Conservation (phyloP, 2,888 invertebrate species). For the Rhagonycha lutea region DNA sequence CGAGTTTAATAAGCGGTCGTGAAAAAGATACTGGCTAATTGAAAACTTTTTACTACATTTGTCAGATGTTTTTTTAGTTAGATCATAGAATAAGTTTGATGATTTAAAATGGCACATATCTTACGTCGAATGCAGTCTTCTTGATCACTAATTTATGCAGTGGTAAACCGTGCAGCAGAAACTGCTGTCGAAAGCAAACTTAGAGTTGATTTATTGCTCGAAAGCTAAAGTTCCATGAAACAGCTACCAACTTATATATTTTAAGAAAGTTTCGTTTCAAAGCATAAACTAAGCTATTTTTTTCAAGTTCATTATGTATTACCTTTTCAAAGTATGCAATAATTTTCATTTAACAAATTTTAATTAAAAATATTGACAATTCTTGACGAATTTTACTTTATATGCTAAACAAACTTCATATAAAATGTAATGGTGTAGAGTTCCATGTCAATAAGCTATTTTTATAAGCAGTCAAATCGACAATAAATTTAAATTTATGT, state of each 20-base stretch:
- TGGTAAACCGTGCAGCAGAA: constrained; percentile 32
- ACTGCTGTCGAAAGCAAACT: constrained; percentile 34
- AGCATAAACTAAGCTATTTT: constrained; percentile 22
- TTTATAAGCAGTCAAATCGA: constrained; percentile 29
- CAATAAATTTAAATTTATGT: constrained; percentile 41
- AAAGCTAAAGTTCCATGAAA: constrained; percentile 30
- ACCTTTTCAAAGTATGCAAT: not conserved
- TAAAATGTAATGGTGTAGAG: not conserved
- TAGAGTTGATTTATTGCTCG: constrained; percentile 31
- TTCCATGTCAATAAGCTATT: constrained; percentile 26
- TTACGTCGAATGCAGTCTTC: constrained; percentile 31
- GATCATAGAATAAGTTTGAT: constrained; percentile 20
- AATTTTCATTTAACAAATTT: constrained; percentile 5
- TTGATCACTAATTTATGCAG: constrained; percentile 33
- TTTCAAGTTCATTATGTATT: constrained; percentile 16
- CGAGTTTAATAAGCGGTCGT: constrained; percentile 1
- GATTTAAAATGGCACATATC: constrained; percentile 31
- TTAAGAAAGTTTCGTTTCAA: constrained; percentile 25
- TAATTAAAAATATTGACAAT: constrained; percentile 19
- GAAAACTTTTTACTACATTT: not conserved
- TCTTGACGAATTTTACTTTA: not conserved
- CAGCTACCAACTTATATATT: constrained; percentile 32
- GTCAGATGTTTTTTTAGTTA: not conserved
- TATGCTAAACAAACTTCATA: not conserved
- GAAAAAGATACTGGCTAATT: not conserved